These are phyloP conservation scores for Pomacea maculata DNA, from an alignment of 1,140 invertebrate species.

Conservation along the genomic window DNA sequence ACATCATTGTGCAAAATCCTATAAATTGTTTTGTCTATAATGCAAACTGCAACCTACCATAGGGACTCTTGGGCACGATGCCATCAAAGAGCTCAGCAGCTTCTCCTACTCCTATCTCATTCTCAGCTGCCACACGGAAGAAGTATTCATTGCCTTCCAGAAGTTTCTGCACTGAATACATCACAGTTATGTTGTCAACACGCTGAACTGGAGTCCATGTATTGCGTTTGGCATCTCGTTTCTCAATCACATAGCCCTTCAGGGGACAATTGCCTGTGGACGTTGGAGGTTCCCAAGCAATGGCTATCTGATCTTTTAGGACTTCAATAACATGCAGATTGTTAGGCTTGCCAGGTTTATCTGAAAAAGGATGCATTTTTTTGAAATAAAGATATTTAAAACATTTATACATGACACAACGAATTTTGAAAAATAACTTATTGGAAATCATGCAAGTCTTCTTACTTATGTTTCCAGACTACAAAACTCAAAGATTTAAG, in stretches of 20 bases:
- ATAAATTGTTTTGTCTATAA: too few relatives aligned
- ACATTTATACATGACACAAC: not conserved
- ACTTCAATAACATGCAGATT: constrained; percentile 68
- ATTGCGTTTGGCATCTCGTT: constrained; percentile 92
- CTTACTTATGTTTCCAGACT: too few relatives aligned
- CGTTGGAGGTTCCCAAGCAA: constrained; percentile 81
- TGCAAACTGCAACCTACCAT: constrained; percentile 43
- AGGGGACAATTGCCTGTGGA: constrained; percentile 84
- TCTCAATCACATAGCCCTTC: constrained; percentile 86
- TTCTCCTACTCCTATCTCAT: constrained; percentile 79
- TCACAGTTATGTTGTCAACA: constrained; percentile 46
- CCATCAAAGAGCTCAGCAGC: constrained; percentile 81
- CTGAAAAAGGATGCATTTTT: constrained; percentile 57
- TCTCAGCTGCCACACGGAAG: constrained; percentile 89
- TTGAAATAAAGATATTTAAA: not conserved
- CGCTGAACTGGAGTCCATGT: constrained; percentile 82
- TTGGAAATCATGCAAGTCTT: not conserved
- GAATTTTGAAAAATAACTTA: not conserved
- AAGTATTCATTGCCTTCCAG: constrained; percentile 89
- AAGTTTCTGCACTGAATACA: constrained; percentile 79
- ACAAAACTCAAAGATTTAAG: too few relatives aligned
- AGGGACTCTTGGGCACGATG: constrained; percentile 62
- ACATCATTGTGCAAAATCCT: too few relatives aligned
- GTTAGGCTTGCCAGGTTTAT: constrained; percentile 91
- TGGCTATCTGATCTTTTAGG: constrained; percentile 60